Base-by-base conservation (phyloP, 2,113 vertebrate genomes). In the Lepisosteus osseus region DNA sequence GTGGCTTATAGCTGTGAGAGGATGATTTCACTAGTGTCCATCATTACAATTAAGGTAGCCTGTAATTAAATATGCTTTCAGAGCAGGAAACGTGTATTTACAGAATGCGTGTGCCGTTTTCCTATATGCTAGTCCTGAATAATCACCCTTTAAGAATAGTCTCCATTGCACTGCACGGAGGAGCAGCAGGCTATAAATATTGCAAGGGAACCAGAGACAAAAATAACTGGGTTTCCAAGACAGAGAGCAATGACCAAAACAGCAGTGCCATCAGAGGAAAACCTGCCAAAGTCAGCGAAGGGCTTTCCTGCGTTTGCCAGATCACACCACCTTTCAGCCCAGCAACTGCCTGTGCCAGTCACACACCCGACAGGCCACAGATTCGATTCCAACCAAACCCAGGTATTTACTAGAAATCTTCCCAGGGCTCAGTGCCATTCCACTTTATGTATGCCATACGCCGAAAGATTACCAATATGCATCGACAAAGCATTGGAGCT, bases 181-280 rank as follows among this genome's bases (percentile, higher is more conserved):
- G 40, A 11, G 29, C 54, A 11, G 40, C 54, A 12, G 17, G 54
- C 72, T 72, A 77, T 74, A 74, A 77, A 77, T 77, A 77, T n/a
- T n/a, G 65, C 51, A 59, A 67, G 17, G 14, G 54, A 56, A 69
- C 17, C 45, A 55, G 65, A 65, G 65, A 74, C 72, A 41, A 57
- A 74, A 77, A 77, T 74, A 74, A 68, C 76, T 57, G 59, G 43
- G 17, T 54, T 69, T 56, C 69, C 66, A 72, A 45, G 67, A 55
- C 64, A 56, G 71, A 67, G 54, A 9, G 44, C 63, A n/a, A 43
- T 62, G 72, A 45, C 59, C 47, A 40, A 62, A 74, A 55, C 68
- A 59, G 68, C 15, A 13, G 66, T 15, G 6, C 66, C 51, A 54
- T 15, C 65, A 51, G 65, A 67, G 29, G 29, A 29, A 29, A 29